Evolutionary conservation across 2,113 vertebrate genomes (phyloP).

Genomic region (Macquaria australasica): DNA sequence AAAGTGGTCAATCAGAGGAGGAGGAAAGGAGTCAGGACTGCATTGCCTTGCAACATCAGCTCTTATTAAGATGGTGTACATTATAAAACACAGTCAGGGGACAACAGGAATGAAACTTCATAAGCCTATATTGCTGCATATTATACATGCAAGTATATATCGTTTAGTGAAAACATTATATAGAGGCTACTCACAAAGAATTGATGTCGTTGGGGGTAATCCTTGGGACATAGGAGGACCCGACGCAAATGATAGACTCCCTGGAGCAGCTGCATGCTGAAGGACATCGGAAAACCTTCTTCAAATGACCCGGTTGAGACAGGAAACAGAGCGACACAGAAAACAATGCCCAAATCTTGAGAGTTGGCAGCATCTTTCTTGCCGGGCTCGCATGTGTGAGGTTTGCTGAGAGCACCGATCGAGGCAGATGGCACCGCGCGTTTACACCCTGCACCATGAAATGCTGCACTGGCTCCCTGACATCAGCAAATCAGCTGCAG

Average conservation of each 20-base stretch:
- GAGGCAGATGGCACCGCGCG: constrained; percentile 68
- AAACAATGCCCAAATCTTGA: constrained; percentile 72
- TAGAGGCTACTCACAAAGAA: constrained; percentile 89
- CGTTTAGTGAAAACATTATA: neutral
- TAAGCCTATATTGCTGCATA: neutral
- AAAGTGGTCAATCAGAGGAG: constrained; percentile 8
- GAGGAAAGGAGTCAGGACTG: constrained; percentile 4
- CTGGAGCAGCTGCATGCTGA: constrained; percentile 94
- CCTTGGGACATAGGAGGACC: constrained; percentile 89
- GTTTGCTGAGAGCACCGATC: constrained; percentile 47
- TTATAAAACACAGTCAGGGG: neutral
- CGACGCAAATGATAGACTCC: constrained; percentile 96
- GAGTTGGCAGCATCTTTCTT: constrained; percentile 83
- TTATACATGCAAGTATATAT: neutral
- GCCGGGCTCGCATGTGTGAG: constrained; percentile 79
- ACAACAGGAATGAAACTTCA: neutral
- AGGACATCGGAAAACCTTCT: constrained; percentile 87
- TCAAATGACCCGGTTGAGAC: constrained; percentile 71
- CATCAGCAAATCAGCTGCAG: constrained; percentile 91
- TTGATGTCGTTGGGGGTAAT: constrained; percentile 89
- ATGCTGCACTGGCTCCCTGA: constrained; percentile 89
- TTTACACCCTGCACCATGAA: constrained; percentile 84
- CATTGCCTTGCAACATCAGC: constrained; percentile 9
- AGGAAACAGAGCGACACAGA: constrained; percentile 66
- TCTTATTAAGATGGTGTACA: neutral